Conservation (phyloP, 2,113 vertebrate genomes). For the Tragelaphus buxtoni region DNA sequence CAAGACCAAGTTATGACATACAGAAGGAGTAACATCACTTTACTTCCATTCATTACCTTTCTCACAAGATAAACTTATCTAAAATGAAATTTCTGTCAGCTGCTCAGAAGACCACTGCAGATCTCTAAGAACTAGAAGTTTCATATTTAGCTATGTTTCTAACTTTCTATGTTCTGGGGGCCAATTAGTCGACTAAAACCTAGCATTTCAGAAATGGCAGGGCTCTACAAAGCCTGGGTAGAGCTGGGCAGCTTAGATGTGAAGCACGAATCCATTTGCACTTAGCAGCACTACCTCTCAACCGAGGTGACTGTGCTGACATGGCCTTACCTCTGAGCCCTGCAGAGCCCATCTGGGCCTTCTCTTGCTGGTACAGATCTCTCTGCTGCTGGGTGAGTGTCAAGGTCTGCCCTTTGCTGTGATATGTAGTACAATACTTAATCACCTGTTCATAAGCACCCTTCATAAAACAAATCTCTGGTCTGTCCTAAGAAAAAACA, state of each 20-base stretch:
- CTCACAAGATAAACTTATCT: neutral
- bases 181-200: neutral
- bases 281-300: neutral
- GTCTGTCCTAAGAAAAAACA: slow-evolving; percentile 85
- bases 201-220: neutral
- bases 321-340: slow-evolving; percentile 90
- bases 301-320: neutral
- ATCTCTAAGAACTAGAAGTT: neutral
- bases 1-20: neutral
- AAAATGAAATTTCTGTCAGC: neutral
- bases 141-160: neutral
- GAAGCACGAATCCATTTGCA: neutral
- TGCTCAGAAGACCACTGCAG: neutral
- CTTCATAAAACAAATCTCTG: slow-evolving; percentile 92
- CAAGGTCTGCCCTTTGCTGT: slow-evolving; percentile 85
- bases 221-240: neutral
- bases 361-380: slow-evolving; percentile 94
- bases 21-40: neutral
- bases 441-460: slow-evolving; percentile 97
- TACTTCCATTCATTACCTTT: neutral
- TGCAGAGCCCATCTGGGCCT: slow-evolving; percentile 91
- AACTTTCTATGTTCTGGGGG: neutral
- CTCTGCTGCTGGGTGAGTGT: slow-evolving; percentile 90
- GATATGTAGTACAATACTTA: slow-evolving; percentile 90
- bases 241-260: neutral